Conservation (phyloP, 2,797 vertebrate genomes). For the Perdix hodgsoniae region DNA sequence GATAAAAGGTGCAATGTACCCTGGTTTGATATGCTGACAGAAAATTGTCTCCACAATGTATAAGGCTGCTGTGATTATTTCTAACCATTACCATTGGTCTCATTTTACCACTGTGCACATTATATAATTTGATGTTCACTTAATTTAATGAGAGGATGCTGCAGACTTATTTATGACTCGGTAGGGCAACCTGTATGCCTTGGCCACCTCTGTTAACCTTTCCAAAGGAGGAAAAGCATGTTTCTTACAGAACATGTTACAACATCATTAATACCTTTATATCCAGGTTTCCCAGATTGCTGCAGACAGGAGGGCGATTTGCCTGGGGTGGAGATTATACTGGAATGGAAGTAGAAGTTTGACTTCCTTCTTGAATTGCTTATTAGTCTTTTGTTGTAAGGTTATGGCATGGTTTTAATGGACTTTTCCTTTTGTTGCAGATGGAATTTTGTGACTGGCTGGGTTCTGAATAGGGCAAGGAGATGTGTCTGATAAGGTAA, state of each 20-base stretch:
- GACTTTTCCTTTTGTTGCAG: slow-evolving; percentile 54
- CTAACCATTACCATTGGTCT: slow-evolving; percentile 40
- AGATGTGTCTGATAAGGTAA: slow-evolving; percentile 70
- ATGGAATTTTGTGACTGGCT: slow-evolving; percentile 63
- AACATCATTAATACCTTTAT: slow-evolving; percentile 5
- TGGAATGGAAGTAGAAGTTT: slow-evolving; percentile 11
- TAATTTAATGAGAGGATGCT: slow-evolving; percentile 67
- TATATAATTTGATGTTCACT: slow-evolving; percentile 64
- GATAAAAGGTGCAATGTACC: slow-evolving; percentile 10
- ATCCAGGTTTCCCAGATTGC: neutral
- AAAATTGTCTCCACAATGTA: neutral
- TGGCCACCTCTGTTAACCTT: slow-evolving; percentile 3
- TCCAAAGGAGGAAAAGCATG: neutral
- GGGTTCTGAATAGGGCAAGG: slow-evolving; percentile 55
- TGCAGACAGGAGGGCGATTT: accelerated
- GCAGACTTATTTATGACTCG: slow-evolving; percentile 53
- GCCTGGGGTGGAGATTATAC: neutral
- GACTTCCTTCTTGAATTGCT: neutral
- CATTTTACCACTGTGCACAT: slow-evolving; percentile 52
- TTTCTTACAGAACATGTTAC: slow-evolving; percentile 20
- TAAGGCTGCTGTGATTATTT: neutral
- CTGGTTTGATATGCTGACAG: slow-evolving; percentile 23
- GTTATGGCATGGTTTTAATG: slow-evolving; percentile 34
- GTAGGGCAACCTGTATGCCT: neutral
- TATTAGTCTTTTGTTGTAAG: neutral